phyloP scores from a whole-genome alignment of 2,797 vertebrate species.

The Zonotrichia albicollis region DNA sequence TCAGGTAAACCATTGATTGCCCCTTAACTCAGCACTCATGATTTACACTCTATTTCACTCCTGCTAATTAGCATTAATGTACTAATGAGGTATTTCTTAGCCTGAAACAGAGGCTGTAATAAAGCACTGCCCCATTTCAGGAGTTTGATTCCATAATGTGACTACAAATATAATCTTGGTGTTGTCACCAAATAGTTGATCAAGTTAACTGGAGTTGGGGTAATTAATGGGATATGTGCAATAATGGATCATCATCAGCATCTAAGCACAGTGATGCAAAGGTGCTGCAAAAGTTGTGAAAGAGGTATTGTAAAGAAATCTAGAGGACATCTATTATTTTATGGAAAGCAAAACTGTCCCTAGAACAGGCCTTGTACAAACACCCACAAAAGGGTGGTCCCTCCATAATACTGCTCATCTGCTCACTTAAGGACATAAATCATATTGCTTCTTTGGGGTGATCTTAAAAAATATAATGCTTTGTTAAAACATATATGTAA shows the following conservation, averaged over 20 bases:
- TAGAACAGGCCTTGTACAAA: not conserved
- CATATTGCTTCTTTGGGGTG: not conserved
- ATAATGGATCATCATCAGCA: not conserved
- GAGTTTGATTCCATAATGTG: not conserved
- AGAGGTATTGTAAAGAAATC: not conserved
- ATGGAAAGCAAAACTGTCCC: not conserved
- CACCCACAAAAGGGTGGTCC: not conserved
- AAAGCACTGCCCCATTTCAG: not conserved
- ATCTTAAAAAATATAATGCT: not conserved
- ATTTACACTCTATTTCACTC: not conserved
- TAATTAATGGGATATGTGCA: not conserved
- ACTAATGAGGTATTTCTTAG: not conserved
- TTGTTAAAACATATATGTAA: not conserved
- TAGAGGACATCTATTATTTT: not conserved
- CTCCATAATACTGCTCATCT: not conserved
- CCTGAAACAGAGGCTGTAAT: not conserved
- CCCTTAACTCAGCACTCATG: not conserved
- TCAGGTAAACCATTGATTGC: not conserved
- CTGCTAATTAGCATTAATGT: not conserved
- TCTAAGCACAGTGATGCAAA: not conserved
- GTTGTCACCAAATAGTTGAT: not conserved
- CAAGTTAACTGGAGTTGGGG: not conserved
- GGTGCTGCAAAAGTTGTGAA: not conserved
- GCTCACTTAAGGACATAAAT: not conserved
- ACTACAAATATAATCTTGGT: not conserved